These are phyloP conservation scores for Amphiduros pacificus DNA, from an alignment of 2,888 invertebrate genomes.

Conservation along the genomic window DNA sequence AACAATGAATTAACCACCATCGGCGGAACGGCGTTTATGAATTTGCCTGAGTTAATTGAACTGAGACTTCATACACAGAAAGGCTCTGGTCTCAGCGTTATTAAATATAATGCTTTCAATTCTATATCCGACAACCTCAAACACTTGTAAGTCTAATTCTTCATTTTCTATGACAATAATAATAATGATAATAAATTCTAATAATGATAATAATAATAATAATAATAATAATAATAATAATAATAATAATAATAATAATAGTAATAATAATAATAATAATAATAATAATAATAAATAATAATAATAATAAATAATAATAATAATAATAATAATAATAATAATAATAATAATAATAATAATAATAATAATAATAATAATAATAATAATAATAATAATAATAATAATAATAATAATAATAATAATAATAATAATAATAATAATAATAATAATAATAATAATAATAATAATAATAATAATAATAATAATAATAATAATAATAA, in stretches of 20 bases:
- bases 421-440: too few species aligned
- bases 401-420: too few species aligned
- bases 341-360: too few species aligned
- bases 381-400: too few species aligned
- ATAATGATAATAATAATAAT: background rate
- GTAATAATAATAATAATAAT: background rate
- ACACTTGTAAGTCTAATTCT: conserved; percentile 33
- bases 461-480: too few species aligned
- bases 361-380: too few species aligned
- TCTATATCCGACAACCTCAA: conserved; percentile 36
- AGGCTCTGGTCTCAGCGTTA: conserved; percentile 25
- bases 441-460: too few species aligned
- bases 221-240: background rate
- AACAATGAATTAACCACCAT: conserved; percentile 35
- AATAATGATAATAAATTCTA: background rate
- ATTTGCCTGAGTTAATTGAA: conserved; percentile 37
- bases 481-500: too few species aligned
- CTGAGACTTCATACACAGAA: conserved; percentile 41
- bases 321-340: too few species aligned
- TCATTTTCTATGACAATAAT: background rate
- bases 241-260: background rate
- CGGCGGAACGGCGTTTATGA: conserved; percentile 31
- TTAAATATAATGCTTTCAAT: conserved; percentile 40
- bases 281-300: background rate
- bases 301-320: too few species aligned